Evolutionary conservation across 2,113 vertebrate species (phyloP), one percentile per base, ranked within the genome.

Genomic region (Chloebia gouldiae): DNA sequence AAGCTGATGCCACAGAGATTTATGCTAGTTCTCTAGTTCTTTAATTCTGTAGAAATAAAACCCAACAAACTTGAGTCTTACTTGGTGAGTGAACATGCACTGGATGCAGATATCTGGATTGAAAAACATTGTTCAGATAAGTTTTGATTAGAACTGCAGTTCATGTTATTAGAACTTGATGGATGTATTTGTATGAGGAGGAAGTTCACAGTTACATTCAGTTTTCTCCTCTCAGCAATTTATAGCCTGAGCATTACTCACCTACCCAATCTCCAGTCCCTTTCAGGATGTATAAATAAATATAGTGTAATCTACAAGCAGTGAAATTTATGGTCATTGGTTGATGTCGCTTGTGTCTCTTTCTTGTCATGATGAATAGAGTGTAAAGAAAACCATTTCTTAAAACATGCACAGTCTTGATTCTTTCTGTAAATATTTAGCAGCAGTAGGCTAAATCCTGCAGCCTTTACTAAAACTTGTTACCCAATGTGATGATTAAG

Each of bases 221-320:
- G 69, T 59, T 93, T 88, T 94, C 51, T 80, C 61, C 44, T 85
- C 51, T 80, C 90, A 73, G 51, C 42, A 93, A 96, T 95, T 92
- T 86, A 30, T 87, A 90, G 70, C 76, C 70, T 22, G 19, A 37
- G 51, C 44, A 76, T 97, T 93, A 93, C 69, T 96, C 92, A 95
- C 59, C 89, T 85, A 85, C 51, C 81, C 80, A 96, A 97, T 97
- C 80, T 92, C 50, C 66, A 82, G 73, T 66, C n/a, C 64, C 53
- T 84, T 81, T 72, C 70, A 66, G 47, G 64, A 59, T 68, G 72
- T 77, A 90, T 40, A 91, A 92, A 91, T 92, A 91, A 92, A 95
- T 86, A 31, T 4, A 54, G 24, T n/a, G 33, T 45, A 81, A 86
- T 63, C 50, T 2, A 1, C n/a, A 21, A 88, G 50, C 66, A 84